Conservation (phyloP, 2,113 vertebrate species). For the Equus przewalskii region DNA sequence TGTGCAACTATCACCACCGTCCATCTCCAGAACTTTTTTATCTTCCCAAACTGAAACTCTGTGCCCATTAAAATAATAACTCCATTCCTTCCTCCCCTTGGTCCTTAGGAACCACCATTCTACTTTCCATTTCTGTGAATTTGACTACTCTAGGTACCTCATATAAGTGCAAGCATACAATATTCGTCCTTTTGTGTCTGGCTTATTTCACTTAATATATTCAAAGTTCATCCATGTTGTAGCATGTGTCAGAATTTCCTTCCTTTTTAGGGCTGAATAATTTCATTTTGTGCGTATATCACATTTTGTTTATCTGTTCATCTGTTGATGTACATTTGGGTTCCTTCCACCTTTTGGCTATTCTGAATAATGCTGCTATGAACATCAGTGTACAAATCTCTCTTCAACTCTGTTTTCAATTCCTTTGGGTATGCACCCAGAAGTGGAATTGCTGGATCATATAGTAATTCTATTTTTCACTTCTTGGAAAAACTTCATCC, state of each 20-base stretch:
- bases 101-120: background rate
- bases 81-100: background rate
- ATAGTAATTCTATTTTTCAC: too few species aligned
- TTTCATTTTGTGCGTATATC: background rate
- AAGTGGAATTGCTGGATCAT: too few species aligned
- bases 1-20: too few species aligned
- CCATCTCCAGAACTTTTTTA: too few species aligned
- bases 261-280: background rate
- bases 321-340: too few species aligned
- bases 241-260: background rate
- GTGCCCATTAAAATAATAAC: background rate
- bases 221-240: background rate
- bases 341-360: too few species aligned
- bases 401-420: too few species aligned
- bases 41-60: background rate
- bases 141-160: background rate
- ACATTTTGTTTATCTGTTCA: too few species aligned
- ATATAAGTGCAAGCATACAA: background rate
- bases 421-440: too few species aligned
- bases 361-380: too few species aligned
- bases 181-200: background rate
- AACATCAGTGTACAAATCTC: too few species aligned
- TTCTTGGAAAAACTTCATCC: background rate
- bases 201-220: background rate
- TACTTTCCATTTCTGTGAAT: background rate